Conservation (phyloP, 2,888 invertebrate species). For the Halictus quadricinctus region DNA sequence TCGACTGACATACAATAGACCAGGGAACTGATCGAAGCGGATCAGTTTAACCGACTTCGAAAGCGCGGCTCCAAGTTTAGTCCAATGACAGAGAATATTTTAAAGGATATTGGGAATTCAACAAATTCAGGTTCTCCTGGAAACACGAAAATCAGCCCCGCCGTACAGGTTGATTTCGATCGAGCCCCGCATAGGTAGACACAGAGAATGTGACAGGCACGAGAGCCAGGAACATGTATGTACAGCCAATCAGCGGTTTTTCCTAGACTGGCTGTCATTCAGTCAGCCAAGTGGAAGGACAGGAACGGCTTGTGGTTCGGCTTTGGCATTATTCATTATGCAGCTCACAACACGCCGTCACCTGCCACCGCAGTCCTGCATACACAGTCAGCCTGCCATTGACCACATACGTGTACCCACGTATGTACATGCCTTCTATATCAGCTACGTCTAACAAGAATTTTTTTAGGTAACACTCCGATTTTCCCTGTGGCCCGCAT, state of each 20-base stretch:
- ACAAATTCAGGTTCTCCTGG: conserved; percentile 43
- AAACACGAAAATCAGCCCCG: conserved; percentile 67
- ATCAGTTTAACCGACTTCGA: conserved; percentile 1
- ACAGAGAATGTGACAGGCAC: conserved; percentile 71
- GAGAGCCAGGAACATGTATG: conserved; percentile 71
- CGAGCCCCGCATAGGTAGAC: conserved; percentile 65
- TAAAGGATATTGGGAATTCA: conserved; percentile 38
- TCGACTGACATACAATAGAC: background rate
- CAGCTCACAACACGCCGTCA: conserved; percentile 80
- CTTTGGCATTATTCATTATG: conserved; percentile 81
- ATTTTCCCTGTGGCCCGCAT: conserved; percentile 8
- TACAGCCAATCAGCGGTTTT: conserved; percentile 80
- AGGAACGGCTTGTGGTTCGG: conserved; percentile 80
- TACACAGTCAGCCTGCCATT: conserved; percentile 65
- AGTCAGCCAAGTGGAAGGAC: conserved; percentile 80
- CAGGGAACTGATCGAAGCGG: background rate
- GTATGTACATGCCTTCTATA: conserved; percentile 47
- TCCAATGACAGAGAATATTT: conserved; percentile 1
- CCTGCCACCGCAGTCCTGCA: conserved; percentile 74
- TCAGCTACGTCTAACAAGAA: conserved; percentile 48
- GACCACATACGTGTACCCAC: conserved; percentile 60
- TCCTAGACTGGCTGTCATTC: conserved; percentile 80
- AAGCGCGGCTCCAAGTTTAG: background rate
- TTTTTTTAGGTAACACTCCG: conserved; percentile 28
- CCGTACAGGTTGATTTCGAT: conserved; percentile 67